Conservation (phyloP, 2,797 vertebrate species). For the Poeciliopsis paucimaculata region DNA sequence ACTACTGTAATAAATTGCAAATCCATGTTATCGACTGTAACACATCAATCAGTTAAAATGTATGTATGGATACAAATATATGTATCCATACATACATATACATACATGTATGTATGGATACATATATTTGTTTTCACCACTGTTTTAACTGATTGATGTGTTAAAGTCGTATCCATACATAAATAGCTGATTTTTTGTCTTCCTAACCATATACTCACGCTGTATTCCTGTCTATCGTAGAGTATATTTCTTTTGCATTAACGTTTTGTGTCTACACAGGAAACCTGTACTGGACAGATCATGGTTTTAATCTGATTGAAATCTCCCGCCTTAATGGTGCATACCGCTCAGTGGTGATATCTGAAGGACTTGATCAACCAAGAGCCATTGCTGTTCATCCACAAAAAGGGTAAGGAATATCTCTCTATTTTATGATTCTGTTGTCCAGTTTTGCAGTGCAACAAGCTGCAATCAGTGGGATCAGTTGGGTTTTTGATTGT, state of each 20-base stretch:
- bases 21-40: neutral
- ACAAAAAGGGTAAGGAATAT: constrained; percentile 90
- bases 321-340: constrained; percentile 93
- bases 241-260: too few species aligned
- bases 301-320: constrained; percentile 97
- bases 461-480: neutral
- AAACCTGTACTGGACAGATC: constrained; percentile 98
- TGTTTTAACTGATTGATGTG: too few species aligned
- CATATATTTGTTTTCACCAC: too few species aligned
- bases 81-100: neutral
- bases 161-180: neutral
- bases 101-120: too few species aligned
- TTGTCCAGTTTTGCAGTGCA: neutral
- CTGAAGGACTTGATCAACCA: constrained; percentile 94
- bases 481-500: neutral
- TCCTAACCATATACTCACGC: neutral
- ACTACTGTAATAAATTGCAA: neutral
- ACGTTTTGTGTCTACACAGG: constrained; percentile 70
- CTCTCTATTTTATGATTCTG: neutral
- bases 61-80: neutral
- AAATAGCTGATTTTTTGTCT: neutral
- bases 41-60: neutral
- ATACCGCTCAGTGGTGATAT: constrained; percentile 94
- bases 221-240: neutral
- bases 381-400: constrained; percentile 94